Percentiles rank a stretch among this genome's conserved stretches.
Conservation (phyloP, 1,140 invertebrate genomes). For the Gryllus bimaculatus region DNA sequence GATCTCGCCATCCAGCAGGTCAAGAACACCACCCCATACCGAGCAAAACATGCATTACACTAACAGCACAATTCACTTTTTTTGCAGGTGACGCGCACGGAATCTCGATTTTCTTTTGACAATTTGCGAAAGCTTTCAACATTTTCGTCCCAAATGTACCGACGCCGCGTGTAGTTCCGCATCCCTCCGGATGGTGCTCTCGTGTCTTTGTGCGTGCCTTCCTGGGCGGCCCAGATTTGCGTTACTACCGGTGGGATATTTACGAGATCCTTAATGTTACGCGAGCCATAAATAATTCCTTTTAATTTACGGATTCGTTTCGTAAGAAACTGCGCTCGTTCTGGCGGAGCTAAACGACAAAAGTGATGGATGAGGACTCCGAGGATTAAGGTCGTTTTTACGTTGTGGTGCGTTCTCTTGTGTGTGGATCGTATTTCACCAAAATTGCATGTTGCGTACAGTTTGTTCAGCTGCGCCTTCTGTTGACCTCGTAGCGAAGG, state of each 20-base stretch:
- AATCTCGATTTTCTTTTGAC: no score
- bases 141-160: no score
- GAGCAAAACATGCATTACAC: no score
- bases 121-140: no score
- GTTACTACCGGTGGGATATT: not conserved
- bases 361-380: not conserved
- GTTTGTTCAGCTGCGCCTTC: not conserved
- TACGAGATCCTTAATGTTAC: not conserved
- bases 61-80: no score
- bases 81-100: no score
- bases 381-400: not conserved
- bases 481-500: not conserved
- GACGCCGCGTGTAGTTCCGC: no score
- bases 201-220: no score
- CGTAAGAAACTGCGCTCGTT: not conserved
- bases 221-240: not conserved
- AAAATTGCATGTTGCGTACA: not conserved
- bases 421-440: not conserved
- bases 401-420: not conserved
- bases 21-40: no score
- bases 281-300: not conserved
- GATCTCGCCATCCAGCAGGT: no score
- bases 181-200: no score
- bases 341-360: not conserved
- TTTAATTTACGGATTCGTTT: conserved; percentile 2